Conservation (phyloP, 2,888 invertebrate genomes). For the Aplocera efformata region DNA sequence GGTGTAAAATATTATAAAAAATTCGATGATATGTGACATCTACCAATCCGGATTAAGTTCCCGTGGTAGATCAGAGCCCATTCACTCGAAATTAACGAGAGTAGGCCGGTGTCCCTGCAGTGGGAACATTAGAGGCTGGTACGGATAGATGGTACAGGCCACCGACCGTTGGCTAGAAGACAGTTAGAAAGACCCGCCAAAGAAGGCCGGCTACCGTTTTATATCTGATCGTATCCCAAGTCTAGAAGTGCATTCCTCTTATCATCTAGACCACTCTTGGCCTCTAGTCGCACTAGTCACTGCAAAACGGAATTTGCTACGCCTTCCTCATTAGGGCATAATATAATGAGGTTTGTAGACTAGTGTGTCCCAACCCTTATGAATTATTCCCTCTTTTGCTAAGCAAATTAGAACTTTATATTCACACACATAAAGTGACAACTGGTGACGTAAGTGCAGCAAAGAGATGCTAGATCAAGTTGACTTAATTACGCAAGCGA, state of each 20-base stretch:
- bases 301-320: slow-evolving; percentile 47
- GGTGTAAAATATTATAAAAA: too few species aligned
- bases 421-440: slow-evolving; percentile 8
- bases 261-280: slow-evolving; percentile 23
- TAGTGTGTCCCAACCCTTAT: slow-evolving; percentile 38
- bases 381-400: slow-evolving; percentile 30
- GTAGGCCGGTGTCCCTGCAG: too few species aligned
- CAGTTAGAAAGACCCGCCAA: too few species aligned
- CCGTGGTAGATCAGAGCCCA: too few species aligned
- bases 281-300: slow-evolving; percentile 38
- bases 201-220: too few species aligned
- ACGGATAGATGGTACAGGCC: too few species aligned
- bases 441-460: slow-evolving; percentile 1
- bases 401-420: slow-evolving; percentile 26
- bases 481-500: slow-evolving; percentile 13
- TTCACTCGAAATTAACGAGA: too few species aligned
- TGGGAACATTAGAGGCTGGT: too few species aligned
- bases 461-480: slow-evolving; percentile 10
- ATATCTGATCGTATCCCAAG: neutral
- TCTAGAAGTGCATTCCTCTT: neutral
- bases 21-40: too few species aligned
- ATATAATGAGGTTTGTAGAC: slow-evolving; percentile 49
- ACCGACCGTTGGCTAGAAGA: too few species aligned
- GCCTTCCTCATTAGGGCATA: slow-evolving; percentile 47
- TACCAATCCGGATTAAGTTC: too few species aligned